Percentiles rank a stretch among this genome's conserved stretches.
Conservation (phyloP, 2,797 vertebrate species). For the Harpagifer antarcticus region DNA sequence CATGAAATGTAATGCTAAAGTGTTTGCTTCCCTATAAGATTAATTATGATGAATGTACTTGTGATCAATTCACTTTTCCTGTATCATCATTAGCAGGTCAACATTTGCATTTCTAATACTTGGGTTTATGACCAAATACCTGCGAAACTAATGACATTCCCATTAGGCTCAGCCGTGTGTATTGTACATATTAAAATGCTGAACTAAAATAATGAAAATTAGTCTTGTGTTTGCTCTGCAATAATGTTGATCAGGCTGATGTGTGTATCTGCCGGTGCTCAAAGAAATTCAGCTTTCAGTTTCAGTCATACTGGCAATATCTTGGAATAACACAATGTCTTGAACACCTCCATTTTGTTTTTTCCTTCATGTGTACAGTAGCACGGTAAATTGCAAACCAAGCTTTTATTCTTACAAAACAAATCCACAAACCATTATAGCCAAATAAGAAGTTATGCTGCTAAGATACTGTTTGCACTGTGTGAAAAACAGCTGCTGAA, state of each 20-base stretch:
- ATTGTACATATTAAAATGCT: not conserved
- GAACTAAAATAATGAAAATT: not conserved
- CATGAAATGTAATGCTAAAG: not conserved
- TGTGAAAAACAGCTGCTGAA: slow-evolving; percentile 33
- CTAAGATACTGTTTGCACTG: slow-evolving; percentile 1
- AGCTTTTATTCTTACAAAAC: not conserved
- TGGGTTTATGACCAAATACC: not conserved
- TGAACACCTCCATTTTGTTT: slow-evolving; percentile 1
- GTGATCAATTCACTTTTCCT: not conserved
- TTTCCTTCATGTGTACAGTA: not conserved
- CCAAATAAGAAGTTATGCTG: not conserved
- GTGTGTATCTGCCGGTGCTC: not conserved
- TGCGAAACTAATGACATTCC: not conserved
- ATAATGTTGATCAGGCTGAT: not conserved
- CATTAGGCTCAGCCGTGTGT: not conserved
- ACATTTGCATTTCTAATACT: not conserved
- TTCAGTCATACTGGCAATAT: not conserved
- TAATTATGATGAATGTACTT: not conserved
- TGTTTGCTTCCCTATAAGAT: not conserved
- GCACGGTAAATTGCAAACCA: not conserved
- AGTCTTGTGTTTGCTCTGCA: not conserved
- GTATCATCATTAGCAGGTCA: not conserved
- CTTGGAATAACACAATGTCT: not conserved
- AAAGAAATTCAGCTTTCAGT: not conserved
- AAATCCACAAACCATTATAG: not conserved